Percentiles rank a stretch among this genome's conserved stretches.
These are phyloP conservation scores for Geotria australis DNA, from an alignment of 2,797 vertebrate genomes.

Conservation along the genomic window DNA sequence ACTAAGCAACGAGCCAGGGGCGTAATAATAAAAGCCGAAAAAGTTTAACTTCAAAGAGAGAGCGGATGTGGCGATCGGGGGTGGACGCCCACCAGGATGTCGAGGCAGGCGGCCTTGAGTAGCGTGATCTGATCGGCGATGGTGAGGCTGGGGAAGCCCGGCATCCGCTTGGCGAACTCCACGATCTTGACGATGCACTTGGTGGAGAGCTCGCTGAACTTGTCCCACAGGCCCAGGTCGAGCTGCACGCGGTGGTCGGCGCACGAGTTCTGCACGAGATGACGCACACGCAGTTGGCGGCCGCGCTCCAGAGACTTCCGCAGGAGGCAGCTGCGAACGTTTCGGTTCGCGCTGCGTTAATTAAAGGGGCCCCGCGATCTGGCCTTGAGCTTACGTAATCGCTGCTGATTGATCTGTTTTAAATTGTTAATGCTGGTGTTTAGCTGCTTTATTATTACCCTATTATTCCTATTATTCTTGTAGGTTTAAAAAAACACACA, in stretches of 20 bases:
- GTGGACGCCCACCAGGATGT: constrained; percentile 46
- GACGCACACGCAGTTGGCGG: constrained; percentile 1
- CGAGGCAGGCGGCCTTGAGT: constrained; percentile 70
- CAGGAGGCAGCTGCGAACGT: neutral
- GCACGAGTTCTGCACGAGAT: constrained; percentile 37
- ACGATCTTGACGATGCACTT: constrained; percentile 96
- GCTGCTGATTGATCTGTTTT: no score
- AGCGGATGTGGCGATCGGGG: no score
- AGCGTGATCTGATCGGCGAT: constrained; percentile 84
- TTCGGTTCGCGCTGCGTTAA: no score
- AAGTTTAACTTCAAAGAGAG: no score
- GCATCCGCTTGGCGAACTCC: constrained; percentile 71
- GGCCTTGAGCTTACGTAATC: no score
- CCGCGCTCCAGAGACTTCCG: neutral
- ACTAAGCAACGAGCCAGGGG: no score
- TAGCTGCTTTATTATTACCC: no score
- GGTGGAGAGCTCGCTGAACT: constrained; percentile 80
- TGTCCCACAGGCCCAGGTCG: constrained; percentile 78
- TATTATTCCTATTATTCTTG: no score
- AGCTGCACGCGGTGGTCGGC: constrained; percentile 63
- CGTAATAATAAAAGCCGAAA: no score
- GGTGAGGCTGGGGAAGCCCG: constrained; percentile 60
- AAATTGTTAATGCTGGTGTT: no score
- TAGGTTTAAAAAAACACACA: no score
- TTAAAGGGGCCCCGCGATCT: no score